phyloP scores from a whole-genome alignment of 2,113 vertebrate genomes.

The Rhineura floridana region DNA sequence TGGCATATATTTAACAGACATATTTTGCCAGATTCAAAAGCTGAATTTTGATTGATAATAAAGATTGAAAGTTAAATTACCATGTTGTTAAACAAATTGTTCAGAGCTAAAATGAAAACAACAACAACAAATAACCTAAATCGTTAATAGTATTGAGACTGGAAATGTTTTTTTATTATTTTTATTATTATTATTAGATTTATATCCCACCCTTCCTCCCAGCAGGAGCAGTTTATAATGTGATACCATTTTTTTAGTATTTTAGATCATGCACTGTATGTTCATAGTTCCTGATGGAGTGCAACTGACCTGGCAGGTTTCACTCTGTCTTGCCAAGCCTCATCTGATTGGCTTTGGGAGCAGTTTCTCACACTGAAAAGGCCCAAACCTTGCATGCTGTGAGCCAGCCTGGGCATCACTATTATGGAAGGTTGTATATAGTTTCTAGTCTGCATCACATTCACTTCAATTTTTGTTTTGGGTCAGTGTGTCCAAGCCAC shows the following conservation, averaged over 20 bases:
- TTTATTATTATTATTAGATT: neutral
- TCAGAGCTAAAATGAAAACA: neutral
- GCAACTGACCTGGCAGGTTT: conserved; percentile 47
- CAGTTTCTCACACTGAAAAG: conserved; percentile 7
- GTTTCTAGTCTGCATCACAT: rapidly evolving
- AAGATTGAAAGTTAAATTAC: too few relatives aligned
- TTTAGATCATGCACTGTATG: conserved; percentile 26
- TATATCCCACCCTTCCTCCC: too few relatives aligned
- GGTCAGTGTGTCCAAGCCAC: neutral
- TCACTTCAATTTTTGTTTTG: neutral
- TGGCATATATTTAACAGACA: conserved; percentile 26
- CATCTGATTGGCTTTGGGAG: rapidly evolving
- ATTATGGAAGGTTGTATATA: neutral
- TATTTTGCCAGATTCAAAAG: conserved; percentile 15
- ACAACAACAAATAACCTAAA: neutral
- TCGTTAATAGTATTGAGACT: neutral
- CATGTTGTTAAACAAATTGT: conserved; percentile 15
- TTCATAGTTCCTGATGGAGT: conserved; percentile 4
- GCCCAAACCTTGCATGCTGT: conserved; percentile 12
- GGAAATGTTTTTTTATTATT: too few relatives aligned
- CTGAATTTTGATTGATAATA: too few relatives aligned
- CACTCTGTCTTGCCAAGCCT: neutral
- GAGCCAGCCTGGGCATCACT: neutral
- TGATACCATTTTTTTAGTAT: neutral
- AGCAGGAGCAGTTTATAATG: neutral